A percentile compares a stretch with the other conserved stretches of the same genome.
Conservation (phyloP, 2,113 vertebrate species). For the Hepsetus odoe region DNA sequence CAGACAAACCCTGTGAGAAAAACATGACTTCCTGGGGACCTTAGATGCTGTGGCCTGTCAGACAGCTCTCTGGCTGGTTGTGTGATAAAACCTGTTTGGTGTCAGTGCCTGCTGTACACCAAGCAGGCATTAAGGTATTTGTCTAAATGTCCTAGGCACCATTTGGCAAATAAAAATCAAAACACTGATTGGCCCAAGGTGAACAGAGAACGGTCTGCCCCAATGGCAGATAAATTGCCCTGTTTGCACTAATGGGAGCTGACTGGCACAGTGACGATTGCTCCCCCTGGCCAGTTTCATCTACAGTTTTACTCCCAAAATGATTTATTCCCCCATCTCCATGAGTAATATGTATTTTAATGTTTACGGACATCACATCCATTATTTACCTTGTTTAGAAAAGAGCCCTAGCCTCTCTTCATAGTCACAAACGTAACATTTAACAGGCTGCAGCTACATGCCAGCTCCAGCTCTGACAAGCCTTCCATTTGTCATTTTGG, state of each 20-base stretch:
- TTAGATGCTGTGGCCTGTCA: constrained; percentile 4
- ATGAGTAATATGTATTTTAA: constrained; percentile 48
- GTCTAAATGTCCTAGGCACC: constrained; percentile 22
- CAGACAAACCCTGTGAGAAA: not conserved
- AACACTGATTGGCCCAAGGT: constrained; percentile 15
- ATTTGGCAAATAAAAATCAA: constrained; percentile 22
- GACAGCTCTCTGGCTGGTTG: constrained; percentile 10
- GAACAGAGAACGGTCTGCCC: constrained; percentile 16
- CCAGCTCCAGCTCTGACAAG: not conserved
- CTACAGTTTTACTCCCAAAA: not conserved
- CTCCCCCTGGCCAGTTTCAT: not conserved
- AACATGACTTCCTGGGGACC: constrained; percentile 10
- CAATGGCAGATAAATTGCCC: not conserved
- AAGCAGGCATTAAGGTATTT: constrained; percentile 17
- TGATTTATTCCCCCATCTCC: constrained; percentile 42
- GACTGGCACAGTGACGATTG: not conserved
- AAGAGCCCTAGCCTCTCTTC: constrained; percentile 2
- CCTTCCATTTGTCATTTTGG: constrained; percentile 38
- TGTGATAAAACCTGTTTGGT: constrained; percentile 29
- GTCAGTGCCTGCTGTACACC: constrained; percentile 1
- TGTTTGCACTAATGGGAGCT: not conserved
- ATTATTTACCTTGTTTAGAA: constrained; percentile 43
- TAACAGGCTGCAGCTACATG: constrained; percentile 20
- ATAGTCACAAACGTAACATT: constrained; percentile 23
- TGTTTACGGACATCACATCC: constrained; percentile 40